Evolutionary conservation across 2,113 vertebrate genomes (phyloP), one percentile per base, ranked within the genome.

Genomic region (Oncorhynchus clarkii): DNA sequence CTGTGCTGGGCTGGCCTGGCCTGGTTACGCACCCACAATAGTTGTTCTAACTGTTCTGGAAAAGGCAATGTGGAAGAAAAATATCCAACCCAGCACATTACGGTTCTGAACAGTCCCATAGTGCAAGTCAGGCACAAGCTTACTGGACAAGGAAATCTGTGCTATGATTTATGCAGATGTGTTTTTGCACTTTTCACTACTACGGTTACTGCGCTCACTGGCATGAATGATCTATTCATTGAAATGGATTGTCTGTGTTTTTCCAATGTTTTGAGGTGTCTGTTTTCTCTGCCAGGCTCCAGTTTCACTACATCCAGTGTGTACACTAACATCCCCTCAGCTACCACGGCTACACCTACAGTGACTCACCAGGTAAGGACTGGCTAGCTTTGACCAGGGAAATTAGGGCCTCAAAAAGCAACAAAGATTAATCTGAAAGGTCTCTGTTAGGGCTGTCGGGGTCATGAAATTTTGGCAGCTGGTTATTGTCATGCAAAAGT

Each of bases 291-390:
- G 16, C 34, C 81, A 95, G 93, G 92, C 76, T 93, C 93, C 3
- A 93, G 93, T 83, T 95, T 94, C 82, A 93, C 92, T 29, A 94
- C 93, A 29, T 92, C 94, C 80, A 93, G 93, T 24, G 91, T 93
- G 76, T 95, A 95, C 81, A 90, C 91, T 27, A 93, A 90, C 85
- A 88, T 93, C 85, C 92, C 92, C 1, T 76, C 91, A 7, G 91
- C 91, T 29, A 86, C 92, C 0, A 81, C 90, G 0, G 81, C 89
- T 31, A 92, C 89, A 0, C 79, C 89, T 18, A 74, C 90, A 0
- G 88, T 73, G 7, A 29, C 85, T 24, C 85, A 88, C 45, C 89
- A 92, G 86, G 88, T 89, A 59, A 83, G 73, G 3, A 3, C 70
- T 0, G 48, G 22, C 51, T 49, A 14, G 51, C 16, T 54, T 16